Evolutionary conservation across 1,140 invertebrate genomes (phyloP).

Genomic region (Brachionus paranguensis): DNA sequence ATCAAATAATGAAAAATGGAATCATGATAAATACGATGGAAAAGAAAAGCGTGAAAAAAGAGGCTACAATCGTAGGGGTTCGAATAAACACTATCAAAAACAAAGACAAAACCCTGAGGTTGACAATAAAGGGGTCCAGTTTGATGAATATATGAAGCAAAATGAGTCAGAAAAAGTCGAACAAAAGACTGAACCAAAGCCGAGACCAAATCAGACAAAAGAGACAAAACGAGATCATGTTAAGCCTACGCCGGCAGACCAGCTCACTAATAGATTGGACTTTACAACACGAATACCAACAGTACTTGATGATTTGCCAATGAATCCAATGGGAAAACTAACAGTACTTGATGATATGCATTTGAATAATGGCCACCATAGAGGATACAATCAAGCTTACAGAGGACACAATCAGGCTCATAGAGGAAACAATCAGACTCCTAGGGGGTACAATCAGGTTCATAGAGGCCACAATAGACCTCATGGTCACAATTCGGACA

Average conservation of each 20-base stretch:
- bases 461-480: neutral
- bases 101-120: neutral
- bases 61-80: neutral
- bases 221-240: neutral
- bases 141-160: conserved; percentile 19
- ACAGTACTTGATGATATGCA: no score
- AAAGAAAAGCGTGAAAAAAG: neutral
- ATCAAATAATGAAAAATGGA: neutral
- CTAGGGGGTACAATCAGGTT: neutral
- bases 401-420: no score
- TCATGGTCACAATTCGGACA: neutral
- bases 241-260: neutral
- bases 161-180: neutral
- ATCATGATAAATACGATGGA: neutral
- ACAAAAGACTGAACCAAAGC: neutral
- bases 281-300: conserved; percentile 17
- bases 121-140: neutral
- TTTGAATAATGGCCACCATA: no score
- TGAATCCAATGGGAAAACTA: neutral
- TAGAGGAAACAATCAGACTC: neutral
- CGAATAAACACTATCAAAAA: neutral
- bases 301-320: neutral
- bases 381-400: no score
- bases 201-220: neutral
- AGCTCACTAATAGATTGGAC: neutral